A percentile compares a stretch with the other conserved stretches of the same genome.
Conservation (phyloP, 2,113 vertebrate genomes). For the Leuciscus idus region DNA sequence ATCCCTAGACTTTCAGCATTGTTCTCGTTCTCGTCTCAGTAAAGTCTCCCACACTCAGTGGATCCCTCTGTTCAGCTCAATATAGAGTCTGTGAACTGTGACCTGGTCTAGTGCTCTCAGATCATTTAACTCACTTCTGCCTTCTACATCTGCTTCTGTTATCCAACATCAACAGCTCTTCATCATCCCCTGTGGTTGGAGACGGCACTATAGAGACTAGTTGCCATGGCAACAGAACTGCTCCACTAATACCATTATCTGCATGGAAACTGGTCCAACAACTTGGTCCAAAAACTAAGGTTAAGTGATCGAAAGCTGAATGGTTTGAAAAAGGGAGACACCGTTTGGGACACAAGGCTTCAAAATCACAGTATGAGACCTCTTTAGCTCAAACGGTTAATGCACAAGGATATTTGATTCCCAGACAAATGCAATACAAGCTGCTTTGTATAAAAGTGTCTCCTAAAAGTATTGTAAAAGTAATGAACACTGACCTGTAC, state of each 20-base stretch:
- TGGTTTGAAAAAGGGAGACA: background rate
- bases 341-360: background rate
- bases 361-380: background rate
- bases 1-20: background rate
- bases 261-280: background rate
- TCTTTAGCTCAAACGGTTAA: background rate
- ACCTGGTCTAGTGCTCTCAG: slow-evolving; percentile 31
- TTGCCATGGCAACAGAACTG: slow-evolving; percentile 1
- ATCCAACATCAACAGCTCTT: slow-evolving; percentile 53
- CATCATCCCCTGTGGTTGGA: background rate
- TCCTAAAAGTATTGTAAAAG: background rate
- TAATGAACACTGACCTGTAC: background rate
- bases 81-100: slow-evolving; percentile 43
- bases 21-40: slow-evolving; percentile 1
- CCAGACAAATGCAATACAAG: background rate
- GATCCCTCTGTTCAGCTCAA: slow-evolving; percentile 35
- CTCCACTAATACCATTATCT: background rate
- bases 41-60: slow-evolving; percentile 14
- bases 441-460: background rate
- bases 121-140: slow-evolving; percentile 45
- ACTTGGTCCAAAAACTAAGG: background rate
- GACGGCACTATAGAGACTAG: slow-evolving; percentile 25
- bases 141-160: slow-evolving; percentile 39
- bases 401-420: background rate
- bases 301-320: background rate